Evolutionary conservation across 2,888 invertebrate genomes (phyloP), one percentile per base, ranked within the genome.

Genomic region (Napeogenes inachia): DNA sequence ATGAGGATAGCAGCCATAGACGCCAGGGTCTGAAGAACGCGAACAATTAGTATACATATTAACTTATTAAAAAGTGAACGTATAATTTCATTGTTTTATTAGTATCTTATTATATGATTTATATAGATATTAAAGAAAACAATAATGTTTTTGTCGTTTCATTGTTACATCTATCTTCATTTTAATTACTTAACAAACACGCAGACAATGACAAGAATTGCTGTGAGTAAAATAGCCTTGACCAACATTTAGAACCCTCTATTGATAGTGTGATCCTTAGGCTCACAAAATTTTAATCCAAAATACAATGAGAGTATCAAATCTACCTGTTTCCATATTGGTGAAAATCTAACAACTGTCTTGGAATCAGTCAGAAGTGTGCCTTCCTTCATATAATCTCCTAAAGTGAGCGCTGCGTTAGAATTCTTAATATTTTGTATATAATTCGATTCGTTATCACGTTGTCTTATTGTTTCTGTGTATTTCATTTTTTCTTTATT

Each of bases 1-100:
- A 92, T 79, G 45, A 93, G 75, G 57, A 93, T 88, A 0, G 93
- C 89, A 0, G 92, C 92, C 6, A 89, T 73, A 4, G 92, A 89
- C 45, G 92, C 92, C 57, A 93, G 71, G 13, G 84, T 85, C 92
- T 94, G 85, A 3, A 50, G 13, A 13, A 47, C 13, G 30, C 10
- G 6, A 50, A 12, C 4, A 50, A 50, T 30, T 30, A 33, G 8
- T 33, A 35, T 6, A 13, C 32, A 6, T 38, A 42, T 42, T 42
- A 42, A 42, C 42, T 21, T 21, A 21, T 21, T 21, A 21, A 21
- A 21, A 21, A 21, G 21, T 21, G 21, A 21, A 21, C 21, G 21
- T 21, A 21, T 21, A 21, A 21, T 21, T 21, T 21, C 21, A 21
- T 35, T 35, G 35, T 38, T 38, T 38, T 38, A 38, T 38, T 38